Percentiles rank a stretch among this genome's conserved stretches.
phyloP scores from a whole-genome alignment of 2,888 invertebrate genomes.

The Lingula anatina region DNA sequence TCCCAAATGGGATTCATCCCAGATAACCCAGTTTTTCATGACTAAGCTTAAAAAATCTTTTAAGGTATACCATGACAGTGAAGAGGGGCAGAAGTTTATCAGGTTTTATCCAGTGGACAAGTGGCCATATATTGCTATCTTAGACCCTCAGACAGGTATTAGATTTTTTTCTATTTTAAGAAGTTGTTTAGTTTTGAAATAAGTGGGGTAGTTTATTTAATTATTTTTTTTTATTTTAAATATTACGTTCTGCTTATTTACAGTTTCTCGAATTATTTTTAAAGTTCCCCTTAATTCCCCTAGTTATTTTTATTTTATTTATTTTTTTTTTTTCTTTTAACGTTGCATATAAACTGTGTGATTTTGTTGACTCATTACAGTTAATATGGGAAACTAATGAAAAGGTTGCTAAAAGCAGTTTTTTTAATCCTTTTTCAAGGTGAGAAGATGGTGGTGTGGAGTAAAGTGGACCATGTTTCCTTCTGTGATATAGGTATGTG shows the following conservation, averaged over 20 bases:
- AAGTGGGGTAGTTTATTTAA: no score
- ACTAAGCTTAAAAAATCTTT: no score
- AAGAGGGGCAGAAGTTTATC: constrained; percentile 62
- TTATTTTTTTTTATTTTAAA: not conserved
- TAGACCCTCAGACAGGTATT: constrained; percentile 65
- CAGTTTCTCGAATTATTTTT: not conserved
- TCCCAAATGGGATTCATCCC: no score
- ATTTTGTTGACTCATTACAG: not conserved
- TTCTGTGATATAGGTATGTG: constrained; percentile 50
- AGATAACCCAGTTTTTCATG: no score
- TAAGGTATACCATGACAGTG: constrained; percentile 56
- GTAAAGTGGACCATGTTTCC: constrained; percentile 46
- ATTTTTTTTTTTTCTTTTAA: no score
- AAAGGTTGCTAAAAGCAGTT: no score
- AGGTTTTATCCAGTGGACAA: constrained; percentile 62
- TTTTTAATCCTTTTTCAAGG: constrained; percentile 20
- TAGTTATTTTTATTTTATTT: not conserved
- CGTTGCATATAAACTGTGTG: not conserved
- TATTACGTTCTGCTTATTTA: not conserved
- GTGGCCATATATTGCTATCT: constrained; percentile 63
- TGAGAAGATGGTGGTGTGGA: constrained; percentile 58
- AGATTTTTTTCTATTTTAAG: not conserved
- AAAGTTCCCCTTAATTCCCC: not conserved
- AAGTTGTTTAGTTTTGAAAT: no score
- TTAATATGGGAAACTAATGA: no score